Evolutionary conservation across 37 sponge, comb jelly and placozoan species (phyloP), one percentile per base, ranked within the genome.

Genomic region (Aplysina aerophoba): DNA sequence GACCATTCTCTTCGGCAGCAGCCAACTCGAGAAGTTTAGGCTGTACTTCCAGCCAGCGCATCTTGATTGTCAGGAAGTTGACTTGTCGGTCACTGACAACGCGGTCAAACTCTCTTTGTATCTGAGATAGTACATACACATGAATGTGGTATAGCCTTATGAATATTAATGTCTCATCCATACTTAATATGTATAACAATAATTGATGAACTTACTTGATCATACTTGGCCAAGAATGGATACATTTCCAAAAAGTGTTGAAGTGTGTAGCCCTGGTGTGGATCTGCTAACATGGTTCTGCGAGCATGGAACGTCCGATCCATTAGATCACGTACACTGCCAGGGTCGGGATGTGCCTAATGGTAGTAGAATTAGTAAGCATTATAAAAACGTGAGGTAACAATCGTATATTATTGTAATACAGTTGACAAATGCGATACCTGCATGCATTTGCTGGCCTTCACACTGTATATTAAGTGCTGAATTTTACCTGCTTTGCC

Each of bases 21-120:
- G 69, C 69, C 69, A 67, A 28, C 28, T 67, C 69, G 13, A 67
- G 27, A 24, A 67, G n/a, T 28, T 67, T 16, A 14, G 69, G 69
- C 27, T 67, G 69, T 67, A 67, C 15, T 28, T 67, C 69, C 28
- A 67, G 69, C 69, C 69, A 67, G n/a, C 69, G 69, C 69, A 67
- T 14, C n/a, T 67, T 67, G 14, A 67, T n/a, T 67, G 69, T 25
- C 22, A 67, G 69, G 27, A 67, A 67, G 19, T 20, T 67, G 27
- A 28, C 69, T 25, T 67, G 69, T n/a, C n/a, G 69, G 22, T 67
- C 69, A 67, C 27, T 28, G 13, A 67, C 69, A 20, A 67, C 69
- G n/a, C 69, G 27, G n/a, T 67, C 69, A 67, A 67, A 67, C 69
- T 67, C 69, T 22, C n/a, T 20, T 28, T 67, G 69, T 16, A 67